Base-by-base conservation (phyloP, 2,888 invertebrate genomes). In the Lottia scabra region DNA sequence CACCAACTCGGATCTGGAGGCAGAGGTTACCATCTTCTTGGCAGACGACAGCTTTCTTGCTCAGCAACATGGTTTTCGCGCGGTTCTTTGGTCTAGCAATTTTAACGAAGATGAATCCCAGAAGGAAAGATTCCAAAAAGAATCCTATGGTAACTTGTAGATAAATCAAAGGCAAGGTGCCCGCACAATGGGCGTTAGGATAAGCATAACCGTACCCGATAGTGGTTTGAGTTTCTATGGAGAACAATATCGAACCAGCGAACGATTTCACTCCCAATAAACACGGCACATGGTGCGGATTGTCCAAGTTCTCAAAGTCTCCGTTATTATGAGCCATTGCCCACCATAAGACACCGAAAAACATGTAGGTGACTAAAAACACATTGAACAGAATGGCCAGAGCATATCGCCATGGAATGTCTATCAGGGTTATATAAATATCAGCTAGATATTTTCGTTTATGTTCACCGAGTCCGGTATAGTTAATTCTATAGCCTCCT, bases 171-270 rank as follows among this genome's bases (percentile, higher is more conserved):
- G 96, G 94, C 81, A 96, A 94, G 48, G 96, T 96, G 87, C 95
- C 95, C 0, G 95, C 95, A 87, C 99, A 99, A 89, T 96, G 95
- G 77, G 96, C 93, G 0, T 96, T 96, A 0, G 96, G 95, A 65
- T 94, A 93, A 72, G 96, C 93, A 69, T 92, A 93, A 2, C 96
- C 96, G 87, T 96, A 96, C 56, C 96, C 97, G 80, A 98, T 98
- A 10, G 98, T 98, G 89, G 97, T 96, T 89, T 98, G 98, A 2
- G 97, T 98, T 91, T 98, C 98, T 44, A 98, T 94, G 78, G 97
- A 97, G 91, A 97, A 98, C 45, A 98, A 92, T 89, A 98, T 96
- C 85, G 97, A 96, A 69, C 97, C 95, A 70, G 95, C 94, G 89
- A 98, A 97, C 70, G 94, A 93, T 84, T 94, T 92, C 77, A 98